phyloP scores from a whole-genome alignment of 1,140 invertebrate genomes.

The Dendrolimus punctatus region DNA sequence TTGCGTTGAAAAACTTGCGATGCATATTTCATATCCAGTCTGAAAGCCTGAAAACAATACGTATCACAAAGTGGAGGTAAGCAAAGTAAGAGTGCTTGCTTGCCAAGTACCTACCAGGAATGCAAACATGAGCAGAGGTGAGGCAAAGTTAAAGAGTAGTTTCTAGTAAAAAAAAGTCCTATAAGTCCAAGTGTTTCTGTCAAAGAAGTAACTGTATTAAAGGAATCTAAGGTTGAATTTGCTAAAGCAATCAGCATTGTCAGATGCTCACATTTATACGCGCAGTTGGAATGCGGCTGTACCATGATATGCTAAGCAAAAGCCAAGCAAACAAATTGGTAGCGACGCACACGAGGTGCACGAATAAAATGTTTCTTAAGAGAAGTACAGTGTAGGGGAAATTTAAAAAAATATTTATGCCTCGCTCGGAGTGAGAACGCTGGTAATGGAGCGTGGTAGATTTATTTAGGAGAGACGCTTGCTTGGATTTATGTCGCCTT shows the following conservation, averaged over 20 bases:
- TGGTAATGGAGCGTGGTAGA: too few species aligned
- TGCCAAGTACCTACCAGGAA: constrained; percentile 45
- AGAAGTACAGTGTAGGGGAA: constrained; percentile 13
- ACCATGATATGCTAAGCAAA: constrained; percentile 64
- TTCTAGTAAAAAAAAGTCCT: background rate
- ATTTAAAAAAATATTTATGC: constrained; percentile 12
- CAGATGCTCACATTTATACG: constrained; percentile 57
- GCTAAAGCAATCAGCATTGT: constrained; percentile 26
- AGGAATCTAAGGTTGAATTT: constrained; percentile 6
- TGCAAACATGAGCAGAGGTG: constrained; percentile 52
- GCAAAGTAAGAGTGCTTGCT: constrained; percentile 57
- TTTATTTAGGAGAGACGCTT: too few species aligned
- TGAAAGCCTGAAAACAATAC: constrained; percentile 51
- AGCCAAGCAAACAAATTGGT: constrained; percentile 62
- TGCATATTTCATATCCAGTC: constrained; percentile 10
- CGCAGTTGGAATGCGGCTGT: constrained; percentile 47
- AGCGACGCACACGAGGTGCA: constrained; percentile 20
- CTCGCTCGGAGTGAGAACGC: background rate
- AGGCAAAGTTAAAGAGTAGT: constrained; percentile 24
- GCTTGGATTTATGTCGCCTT: too few species aligned
- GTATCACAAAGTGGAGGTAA: constrained; percentile 48
- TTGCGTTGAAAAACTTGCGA: background rate
- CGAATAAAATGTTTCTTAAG: constrained; percentile 25
- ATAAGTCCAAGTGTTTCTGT: background rate
- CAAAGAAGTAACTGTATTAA: constrained; percentile 11